These are phyloP conservation scores for Ploceus nigricollis DNA, from an alignment of 2,113 vertebrate species.

Conservation along the genomic window DNA sequence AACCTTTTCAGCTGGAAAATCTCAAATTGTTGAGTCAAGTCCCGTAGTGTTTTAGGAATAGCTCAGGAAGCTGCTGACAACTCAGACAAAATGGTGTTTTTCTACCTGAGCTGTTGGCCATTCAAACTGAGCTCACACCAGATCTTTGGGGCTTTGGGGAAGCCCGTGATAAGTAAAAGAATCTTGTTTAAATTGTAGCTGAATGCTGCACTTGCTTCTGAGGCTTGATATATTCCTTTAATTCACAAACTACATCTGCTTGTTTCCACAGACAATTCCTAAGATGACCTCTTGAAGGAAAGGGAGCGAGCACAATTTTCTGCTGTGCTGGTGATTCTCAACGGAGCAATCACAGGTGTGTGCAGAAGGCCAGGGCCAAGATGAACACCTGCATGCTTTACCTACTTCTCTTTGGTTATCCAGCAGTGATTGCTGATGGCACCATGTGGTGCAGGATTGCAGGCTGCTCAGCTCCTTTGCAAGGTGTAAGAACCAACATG, in stretches of 20 bases:
- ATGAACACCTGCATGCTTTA: neutral
- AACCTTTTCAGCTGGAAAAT: neutral
- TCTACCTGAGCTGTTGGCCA: neutral
- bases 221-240: neutral
- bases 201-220: neutral
- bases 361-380: neutral
- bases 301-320: neutral
- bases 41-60: neutral
- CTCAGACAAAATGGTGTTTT: slow-evolving; percentile 5
- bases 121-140: neutral
- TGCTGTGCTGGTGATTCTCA: neutral
- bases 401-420: neutral
- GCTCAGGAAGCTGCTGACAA: neutral
- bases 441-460: neutral
- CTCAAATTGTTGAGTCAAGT: neutral
- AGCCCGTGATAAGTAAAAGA: neutral
- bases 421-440: neutral
- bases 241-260: neutral
- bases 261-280: neutral
- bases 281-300: neutral
- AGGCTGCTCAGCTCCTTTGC: neutral
- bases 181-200: neutral
- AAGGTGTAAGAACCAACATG: neutral
- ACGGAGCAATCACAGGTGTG: neutral
- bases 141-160: neutral